Percentiles rank a stretch among this genome's conserved stretches.
Conservation (phyloP, 1,140 invertebrate species). For the Scaptodrosophila lebanonensis region DNA sequence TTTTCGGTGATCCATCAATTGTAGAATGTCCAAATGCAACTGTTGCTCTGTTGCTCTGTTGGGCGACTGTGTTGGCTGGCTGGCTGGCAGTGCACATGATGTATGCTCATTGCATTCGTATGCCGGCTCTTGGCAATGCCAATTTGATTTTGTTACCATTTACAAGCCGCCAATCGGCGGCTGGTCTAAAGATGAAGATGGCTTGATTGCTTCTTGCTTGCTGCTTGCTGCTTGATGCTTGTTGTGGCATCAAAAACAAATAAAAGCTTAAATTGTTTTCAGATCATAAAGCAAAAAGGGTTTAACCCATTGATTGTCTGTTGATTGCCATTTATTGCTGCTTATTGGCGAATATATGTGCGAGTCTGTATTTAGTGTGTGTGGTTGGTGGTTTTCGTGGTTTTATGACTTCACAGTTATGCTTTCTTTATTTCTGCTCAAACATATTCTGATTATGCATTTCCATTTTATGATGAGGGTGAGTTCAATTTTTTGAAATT, state of each 20-base stretch:
- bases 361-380: neutral
- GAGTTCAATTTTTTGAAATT: no score
- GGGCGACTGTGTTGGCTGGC: no score
- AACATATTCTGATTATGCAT: no score
- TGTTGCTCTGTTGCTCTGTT: slow-evolving; percentile 32
- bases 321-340: slow-evolving; percentile 69
- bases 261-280: slow-evolving; percentile 74
- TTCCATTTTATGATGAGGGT: no score
- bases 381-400: slow-evolving; percentile 50
- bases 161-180: slow-evolving; percentile 20
- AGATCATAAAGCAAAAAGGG: slow-evolving; percentile 70
- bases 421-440: no score
- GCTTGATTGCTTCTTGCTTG: slow-evolving; percentile 1
- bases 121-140: slow-evolving; percentile 27
- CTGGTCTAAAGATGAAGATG: no score
- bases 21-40: slow-evolving; percentile 50
- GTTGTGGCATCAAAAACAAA: slow-evolving; percentile 71
- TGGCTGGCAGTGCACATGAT: slow-evolving; percentile 45
- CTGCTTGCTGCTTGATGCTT: slow-evolving; percentile 52
- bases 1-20: slow-evolving; percentile 72
- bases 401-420: slow-evolving; percentile 69
- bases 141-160: slow-evolving; percentile 60
- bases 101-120: slow-evolving; percentile 59
- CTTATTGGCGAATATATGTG: slow-evolving; percentile 8
- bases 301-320: slow-evolving; percentile 69